Base-by-base conservation (phyloP, 1,140 invertebrate genomes). In the Lineus longissimus region DNA sequence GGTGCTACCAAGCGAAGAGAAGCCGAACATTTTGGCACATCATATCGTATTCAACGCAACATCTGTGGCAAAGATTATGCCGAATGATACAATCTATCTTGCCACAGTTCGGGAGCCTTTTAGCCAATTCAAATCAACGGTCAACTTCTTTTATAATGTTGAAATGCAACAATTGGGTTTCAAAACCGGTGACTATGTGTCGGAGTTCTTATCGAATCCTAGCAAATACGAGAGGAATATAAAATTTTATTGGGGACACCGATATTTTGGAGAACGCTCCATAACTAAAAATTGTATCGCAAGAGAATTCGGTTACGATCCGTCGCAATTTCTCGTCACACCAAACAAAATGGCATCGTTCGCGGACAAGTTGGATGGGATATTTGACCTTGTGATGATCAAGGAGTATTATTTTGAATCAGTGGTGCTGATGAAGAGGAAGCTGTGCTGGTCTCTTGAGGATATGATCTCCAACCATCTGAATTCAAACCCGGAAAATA, bases 41-140 rank as follows among this genome's bases (percentile, higher is more conserved):
- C 66, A 68, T 61, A 40, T 40, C 4, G 51, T 65, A 17, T 65
- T 57, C 54, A 47, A 64, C 17, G 19, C 33, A 19, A 9, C 43
- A 0, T 30, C 51, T 19, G 22, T 68, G 19, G n/a, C 27, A 17
- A 25, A 43, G 15, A 45, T 68, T 2, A 68, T 68, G 66, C 62
- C 54, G 19, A 40, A 47, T 22, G 59, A 68, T 54, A 54, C 63
- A n/a, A 33, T 63, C 6, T 69, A 65, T 54, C 27, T 63, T 1
- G 51, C 67, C 15, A 63, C 41, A 22, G 25, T 69, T n/a, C 51
- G 67, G 27, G 64, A 69, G 55, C 67, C 67, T 11, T 67, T 62
- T 29, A 19, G 30, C 11, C 67, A 69, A 54, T 67, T 69, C 30
- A 62, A 66, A 41, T 69, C 67, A 22, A 47, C 61, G 27, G 33